phyloP scores from a whole-genome alignment of 2,888 invertebrate genomes.

The Idaea biselata region DNA sequence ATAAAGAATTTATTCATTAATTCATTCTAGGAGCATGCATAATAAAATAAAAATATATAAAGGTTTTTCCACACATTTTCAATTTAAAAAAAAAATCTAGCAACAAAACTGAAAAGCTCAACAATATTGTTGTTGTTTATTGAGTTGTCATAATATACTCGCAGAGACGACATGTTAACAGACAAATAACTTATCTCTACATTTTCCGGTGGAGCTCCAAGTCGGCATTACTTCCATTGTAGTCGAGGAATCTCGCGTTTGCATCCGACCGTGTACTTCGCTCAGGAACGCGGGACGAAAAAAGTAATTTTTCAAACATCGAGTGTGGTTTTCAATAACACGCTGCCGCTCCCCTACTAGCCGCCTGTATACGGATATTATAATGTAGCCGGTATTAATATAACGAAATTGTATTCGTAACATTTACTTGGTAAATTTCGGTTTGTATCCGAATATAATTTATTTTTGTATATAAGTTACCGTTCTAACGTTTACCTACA shows the following conservation, averaged over 20 bases:
- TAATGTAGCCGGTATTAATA: conserved; percentile 12
- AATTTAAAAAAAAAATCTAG: conserved; percentile 15
- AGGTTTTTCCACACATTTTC: no score
- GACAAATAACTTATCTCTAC: conserved; percentile 68
- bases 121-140: not conserved
- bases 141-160: conserved; percentile 37
- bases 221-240: conserved; percentile 63
- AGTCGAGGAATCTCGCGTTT: conserved; percentile 67
- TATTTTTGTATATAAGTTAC: no score
- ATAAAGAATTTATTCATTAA: no score
- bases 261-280: conserved; percentile 57
- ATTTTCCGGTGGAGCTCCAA: conserved; percentile 57
- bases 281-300: conserved; percentile 46
- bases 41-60: no score
- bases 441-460: not conserved
- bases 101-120: not conserved
- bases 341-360: conserved; percentile 31
- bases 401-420: conserved; percentile 13
- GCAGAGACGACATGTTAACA: conserved; percentile 48
- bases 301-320: conserved; percentile 67
- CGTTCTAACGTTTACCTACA: no score
- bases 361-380: conserved; percentile 36
- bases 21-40: no score
- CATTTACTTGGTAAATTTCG: conserved; percentile 2
- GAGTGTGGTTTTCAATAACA: conserved; percentile 61